Base-by-base conservation (phyloP, 2,888 invertebrate genomes). In the Trisateles emortualis region DNA sequence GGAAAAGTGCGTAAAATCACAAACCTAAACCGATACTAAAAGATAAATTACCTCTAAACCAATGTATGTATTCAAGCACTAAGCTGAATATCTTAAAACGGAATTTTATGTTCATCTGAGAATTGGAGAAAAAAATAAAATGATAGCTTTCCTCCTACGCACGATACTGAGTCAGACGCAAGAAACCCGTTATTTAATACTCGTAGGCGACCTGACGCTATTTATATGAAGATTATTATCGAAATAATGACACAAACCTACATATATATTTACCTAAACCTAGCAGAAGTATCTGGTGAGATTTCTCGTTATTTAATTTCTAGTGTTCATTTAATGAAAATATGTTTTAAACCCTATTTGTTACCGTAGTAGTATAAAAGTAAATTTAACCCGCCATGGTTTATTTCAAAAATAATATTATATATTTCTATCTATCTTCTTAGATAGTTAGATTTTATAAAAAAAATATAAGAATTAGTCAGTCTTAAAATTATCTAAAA, bases 161-260 rank as follows among this genome's bases (percentile, higher is more conserved):
- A 13, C 32, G 11, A 46, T 38, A 38, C 43, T n/a, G 42, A 51
- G 48, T 52, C 51, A 36, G 13, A 49, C 32, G 30, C 32, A 8
- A 39, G 35, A 43, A 62, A 52, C 53, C 59, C 50, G 66, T 66
- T 62, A 69, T 49, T 56, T 47, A 64, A 53, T 48, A 50, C 26
- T 43, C 47, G 59, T 66, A 66, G 59, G 67, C 59, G 69, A 24
- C 35, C 26, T 44, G 36, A 22, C 13, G 32, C 38, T 56, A 59
- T 65, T 56, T 49, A 65, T 67, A 39, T 50, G 29, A 42, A 61
- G 55, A 61, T 60, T 66, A 53, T 52, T 43, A 63, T 53, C 52
- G 6, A 42, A 42, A 49, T 49, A 55, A 32, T 51, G 19, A 35
- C 17, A 29, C 47, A 14, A 17, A 47, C 47, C 39, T 19, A 16